These are phyloP conservation scores for Phyllotreta cruciferae DNA, from an alignment of 2,888 invertebrate genomes.

Conservation along the genomic window DNA sequence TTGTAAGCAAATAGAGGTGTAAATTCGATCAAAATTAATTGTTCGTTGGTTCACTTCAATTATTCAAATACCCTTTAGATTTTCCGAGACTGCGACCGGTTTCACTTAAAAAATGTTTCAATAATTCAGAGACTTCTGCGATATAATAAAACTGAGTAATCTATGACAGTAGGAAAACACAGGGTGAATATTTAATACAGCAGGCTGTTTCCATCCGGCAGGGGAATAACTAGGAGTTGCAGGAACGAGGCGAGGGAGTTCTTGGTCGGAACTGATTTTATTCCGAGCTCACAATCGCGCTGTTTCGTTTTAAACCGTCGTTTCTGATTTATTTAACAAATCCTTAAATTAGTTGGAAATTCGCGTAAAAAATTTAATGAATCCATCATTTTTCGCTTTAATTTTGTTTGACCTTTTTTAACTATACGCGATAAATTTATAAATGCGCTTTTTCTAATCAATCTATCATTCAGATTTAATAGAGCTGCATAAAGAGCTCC, in stretches of 20 bases:
- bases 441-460: conserved; percentile 4
- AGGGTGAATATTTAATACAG: conserved; percentile 48
- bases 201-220: conserved; percentile 32
- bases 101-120: conserved; percentile 24
- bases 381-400: not conserved
- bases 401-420: not conserved
- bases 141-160: conserved; percentile 39
- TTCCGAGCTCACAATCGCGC: not conserved
- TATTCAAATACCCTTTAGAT: too few species aligned
- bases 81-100: too few species aligned
- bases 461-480: conserved; percentile 1
- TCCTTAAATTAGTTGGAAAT: too few species aligned
- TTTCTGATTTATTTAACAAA: too few species aligned
- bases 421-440: conserved; percentile 3
- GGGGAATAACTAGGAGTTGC: conserved; percentile 25
- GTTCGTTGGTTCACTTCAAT: too few species aligned
- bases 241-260: conserved; percentile 11
- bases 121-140: conserved; percentile 31
- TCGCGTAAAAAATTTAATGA: too few species aligned
- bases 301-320: too few species aligned
- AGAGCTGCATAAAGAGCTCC: conserved; percentile 7
- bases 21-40: too few species aligned
- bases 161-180: conserved; percentile 36
- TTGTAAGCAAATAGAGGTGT: too few species aligned
- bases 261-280: conserved; percentile 13